These are phyloP conservation scores for Drosophila tsacasi DNA, from an alignment of 1,140 invertebrate genomes.

Conservation along the genomic window DNA sequence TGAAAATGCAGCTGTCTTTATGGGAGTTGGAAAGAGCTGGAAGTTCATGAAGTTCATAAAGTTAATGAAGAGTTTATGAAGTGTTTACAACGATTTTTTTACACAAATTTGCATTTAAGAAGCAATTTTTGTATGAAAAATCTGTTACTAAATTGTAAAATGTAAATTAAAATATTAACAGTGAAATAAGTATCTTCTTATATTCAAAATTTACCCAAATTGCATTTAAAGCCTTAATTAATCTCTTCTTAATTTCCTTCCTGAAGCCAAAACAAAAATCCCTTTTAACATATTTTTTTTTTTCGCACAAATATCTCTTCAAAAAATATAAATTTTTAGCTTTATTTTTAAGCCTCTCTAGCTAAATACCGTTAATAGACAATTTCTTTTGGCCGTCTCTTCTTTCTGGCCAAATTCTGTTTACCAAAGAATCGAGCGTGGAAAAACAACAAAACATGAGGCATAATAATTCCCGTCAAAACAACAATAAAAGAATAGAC, in stretches of 20 bases:
- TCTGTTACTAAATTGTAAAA: too few relatives aligned
- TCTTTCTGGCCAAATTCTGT: slow-evolving; percentile 57
- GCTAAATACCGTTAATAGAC: slow-evolving; percentile 67
- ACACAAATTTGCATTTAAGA: too few relatives aligned
- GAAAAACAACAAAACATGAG: slow-evolving; percentile 39
- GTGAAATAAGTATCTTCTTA: not conserved
- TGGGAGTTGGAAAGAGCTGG: not conserved
- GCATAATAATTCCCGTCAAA: slow-evolving; percentile 33
- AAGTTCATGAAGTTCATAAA: not conserved
- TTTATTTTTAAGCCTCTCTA: slow-evolving; percentile 37
- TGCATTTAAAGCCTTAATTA: not conserved
- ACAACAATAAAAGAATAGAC: slow-evolving; percentile 40
- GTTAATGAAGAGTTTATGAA: not conserved
- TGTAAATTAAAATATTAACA: not conserved
- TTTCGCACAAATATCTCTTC: not conserved
- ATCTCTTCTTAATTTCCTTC: not conserved
- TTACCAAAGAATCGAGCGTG: slow-evolving; percentile 50
- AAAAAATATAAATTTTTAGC: not conserved
- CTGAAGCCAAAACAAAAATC: not conserved
- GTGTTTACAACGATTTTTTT: not conserved
- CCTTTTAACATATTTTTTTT: not conserved
- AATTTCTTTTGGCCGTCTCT: slow-evolving; percentile 20
- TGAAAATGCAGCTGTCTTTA: slow-evolving; percentile 38
- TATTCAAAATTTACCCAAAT: not conserved
- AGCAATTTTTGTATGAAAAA: not conserved